Conservation (phyloP, 2,113 vertebrate species). For the Ammodytes marinus region DNA sequence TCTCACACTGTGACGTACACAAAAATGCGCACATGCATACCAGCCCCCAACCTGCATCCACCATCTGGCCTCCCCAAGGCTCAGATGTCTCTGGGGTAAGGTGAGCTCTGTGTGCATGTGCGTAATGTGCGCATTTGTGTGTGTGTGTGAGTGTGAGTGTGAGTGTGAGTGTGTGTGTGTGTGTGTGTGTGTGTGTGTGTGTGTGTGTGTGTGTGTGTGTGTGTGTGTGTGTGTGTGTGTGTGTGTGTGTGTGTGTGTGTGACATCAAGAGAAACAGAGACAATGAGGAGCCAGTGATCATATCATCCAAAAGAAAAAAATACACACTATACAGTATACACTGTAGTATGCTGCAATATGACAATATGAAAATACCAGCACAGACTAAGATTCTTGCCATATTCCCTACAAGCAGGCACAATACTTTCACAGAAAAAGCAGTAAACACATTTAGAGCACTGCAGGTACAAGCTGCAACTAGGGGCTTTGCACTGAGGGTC, state of each 20-base stretch:
- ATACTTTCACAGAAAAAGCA: slow-evolving; percentile 7
- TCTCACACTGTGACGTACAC: slow-evolving; percentile 53
- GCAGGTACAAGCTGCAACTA: slow-evolving; percentile 49
- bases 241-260: background rate
- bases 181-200: slow-evolving; percentile 5
- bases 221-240: slow-evolving; percentile 5
- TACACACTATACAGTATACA: background rate
- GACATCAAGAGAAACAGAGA: background rate
- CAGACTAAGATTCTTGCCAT: slow-evolving; percentile 11
- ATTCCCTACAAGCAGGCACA: background rate
- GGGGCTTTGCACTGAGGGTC: slow-evolving; percentile 38
- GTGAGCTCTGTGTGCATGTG: slow-evolving; percentile 58
- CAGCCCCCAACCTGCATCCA: slow-evolving; percentile 73
- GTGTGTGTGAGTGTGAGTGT: slow-evolving; percentile 29
- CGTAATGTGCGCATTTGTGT: slow-evolving; percentile 32
- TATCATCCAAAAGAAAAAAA: slow-evolving; percentile 5
- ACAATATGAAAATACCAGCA: slow-evolving; percentile 9
- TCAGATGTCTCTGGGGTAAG: slow-evolving; percentile 79
- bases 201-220: slow-evolving; percentile 1
- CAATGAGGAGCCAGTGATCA: slow-evolving; percentile 1
- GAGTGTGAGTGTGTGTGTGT: slow-evolving; percentile 1
- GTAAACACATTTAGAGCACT: slow-evolving; percentile 52
- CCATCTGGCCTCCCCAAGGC: slow-evolving; percentile 82
- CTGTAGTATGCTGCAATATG: background rate
- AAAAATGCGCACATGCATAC: slow-evolving; percentile 64